Conservation (phyloP, 2,113 vertebrate species). For the Plestiodon gilberti region DNA sequence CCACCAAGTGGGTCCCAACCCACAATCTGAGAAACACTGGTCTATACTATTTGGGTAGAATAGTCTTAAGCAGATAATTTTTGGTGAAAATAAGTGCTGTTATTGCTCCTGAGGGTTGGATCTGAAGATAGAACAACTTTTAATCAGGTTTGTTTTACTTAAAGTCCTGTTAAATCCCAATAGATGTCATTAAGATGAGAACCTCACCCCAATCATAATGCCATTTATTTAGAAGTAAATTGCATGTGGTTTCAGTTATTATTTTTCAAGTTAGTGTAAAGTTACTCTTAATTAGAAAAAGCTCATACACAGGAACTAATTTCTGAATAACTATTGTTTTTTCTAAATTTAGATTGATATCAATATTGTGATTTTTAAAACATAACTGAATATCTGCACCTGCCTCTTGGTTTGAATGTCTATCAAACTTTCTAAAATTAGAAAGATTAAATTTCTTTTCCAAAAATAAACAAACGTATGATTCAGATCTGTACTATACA, state of each 20-base stretch:
- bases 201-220: neutral
- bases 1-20: too few species aligned
- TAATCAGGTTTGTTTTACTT: too few species aligned
- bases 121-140: too few species aligned
- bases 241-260: neutral
- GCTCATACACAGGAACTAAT: neutral
- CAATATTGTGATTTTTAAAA: neutral
- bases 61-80: too few species aligned
- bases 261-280: neutral
- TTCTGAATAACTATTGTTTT: neutral
- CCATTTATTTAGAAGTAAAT: neutral
- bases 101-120: too few species aligned
- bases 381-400: neutral
- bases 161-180: too few species aligned
- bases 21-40: too few species aligned
- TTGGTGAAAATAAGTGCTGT: too few species aligned
- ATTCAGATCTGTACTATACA: neutral
- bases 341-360: neutral
- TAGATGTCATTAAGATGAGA: too few species aligned
- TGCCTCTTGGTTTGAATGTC: neutral
- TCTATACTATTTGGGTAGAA: too few species aligned
- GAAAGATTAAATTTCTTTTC: slow-evolving; percentile 4
- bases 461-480: neutral
- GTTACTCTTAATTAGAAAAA: neutral
- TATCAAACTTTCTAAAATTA: slow-evolving; percentile 3